Evolutionary conservation across 2,888 invertebrate species (phyloP), one percentile per base, ranked within the genome.

Genomic region (Campoplex capitator): DNA sequence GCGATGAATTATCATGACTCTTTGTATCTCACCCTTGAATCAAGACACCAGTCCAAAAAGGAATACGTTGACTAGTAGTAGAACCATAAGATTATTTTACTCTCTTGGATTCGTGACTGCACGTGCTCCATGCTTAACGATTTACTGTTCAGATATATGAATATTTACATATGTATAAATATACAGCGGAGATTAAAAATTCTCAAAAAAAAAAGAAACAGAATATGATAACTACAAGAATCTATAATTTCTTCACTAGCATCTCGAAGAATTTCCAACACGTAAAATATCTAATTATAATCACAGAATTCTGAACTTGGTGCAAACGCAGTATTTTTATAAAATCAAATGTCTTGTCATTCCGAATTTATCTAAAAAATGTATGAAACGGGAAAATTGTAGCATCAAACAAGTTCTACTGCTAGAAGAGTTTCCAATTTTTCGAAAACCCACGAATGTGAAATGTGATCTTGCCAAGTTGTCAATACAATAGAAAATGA

Each of bases 1-100:
- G 88, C 89, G 91, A 92, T 91, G 92, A 92, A 90, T 92, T 92
- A 92, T 91, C 90, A 86, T 90, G 89, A 89, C 89, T 90, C 84
- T 77, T 89, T 88, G 88, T 89, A 90, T 90, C 91, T 89, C 88
- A 83, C 86, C 88, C 84, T 87, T 89, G 86, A 89, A 91, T 91
- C 91, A 88, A 90, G 90, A 89, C 91, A 89, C 89, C 89, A 87
- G 77, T 28, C 74, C 81, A 68, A 70, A 84, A 80, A 88, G 87
- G 83, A 89, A 88, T 89, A 88, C 85, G 74, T 85, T 88, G 75
- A 81, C 88, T 89, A 84, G 38, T 48, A 48, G 85, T 84, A 88
- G 84, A 76, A 42, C 80, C 75, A 54, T 82, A 83, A 88, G 85
- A 88, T 89, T 88, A 88, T 86, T 84, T 84, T 74, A 74, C 74